These are phyloP conservation scores for Pachliopta kotzebuea DNA, from an alignment of 2,888 invertebrate species.

Conservation along the genomic window DNA sequence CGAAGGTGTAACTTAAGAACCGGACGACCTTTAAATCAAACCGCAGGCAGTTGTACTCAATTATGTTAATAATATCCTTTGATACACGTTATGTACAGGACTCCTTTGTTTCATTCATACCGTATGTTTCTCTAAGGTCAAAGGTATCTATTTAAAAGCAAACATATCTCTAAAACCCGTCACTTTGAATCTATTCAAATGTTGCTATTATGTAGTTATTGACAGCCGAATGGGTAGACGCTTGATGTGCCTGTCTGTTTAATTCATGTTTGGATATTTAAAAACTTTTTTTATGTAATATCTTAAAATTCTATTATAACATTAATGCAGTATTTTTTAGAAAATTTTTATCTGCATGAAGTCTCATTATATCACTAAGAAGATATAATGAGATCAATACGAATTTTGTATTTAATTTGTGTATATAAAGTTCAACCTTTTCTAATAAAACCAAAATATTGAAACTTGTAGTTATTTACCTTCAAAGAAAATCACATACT, in stretches of 20 bases:
- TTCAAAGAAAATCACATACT: too few species aligned
- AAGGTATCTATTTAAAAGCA: neutral
- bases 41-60: slow-evolving; percentile 24
- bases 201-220: slow-evolving; percentile 2
- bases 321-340: too few species aligned
- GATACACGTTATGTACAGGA: slow-evolving; percentile 7
- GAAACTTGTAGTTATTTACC: too few species aligned
- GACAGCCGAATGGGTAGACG: slow-evolving; percentile 1
- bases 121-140: slow-evolving; percentile 4
- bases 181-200: slow-evolving; percentile 2
- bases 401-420: too few species aligned
- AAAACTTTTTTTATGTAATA: neutral
- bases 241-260: neutral
- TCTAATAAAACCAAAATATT: too few species aligned
- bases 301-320: neutral
- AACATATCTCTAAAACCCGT: neutral
- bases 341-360: too few species aligned
- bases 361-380: too few species aligned
- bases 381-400: too few species aligned
- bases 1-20: slow-evolving; percentile 25
- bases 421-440: too few species aligned
- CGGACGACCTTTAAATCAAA: slow-evolving; percentile 19
- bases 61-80: slow-evolving; percentile 24
- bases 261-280: neutral
- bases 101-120: slow-evolving; percentile 8